Conservation (phyloP, 2,113 vertebrate species). For the Mastomys natalensis region DNA sequence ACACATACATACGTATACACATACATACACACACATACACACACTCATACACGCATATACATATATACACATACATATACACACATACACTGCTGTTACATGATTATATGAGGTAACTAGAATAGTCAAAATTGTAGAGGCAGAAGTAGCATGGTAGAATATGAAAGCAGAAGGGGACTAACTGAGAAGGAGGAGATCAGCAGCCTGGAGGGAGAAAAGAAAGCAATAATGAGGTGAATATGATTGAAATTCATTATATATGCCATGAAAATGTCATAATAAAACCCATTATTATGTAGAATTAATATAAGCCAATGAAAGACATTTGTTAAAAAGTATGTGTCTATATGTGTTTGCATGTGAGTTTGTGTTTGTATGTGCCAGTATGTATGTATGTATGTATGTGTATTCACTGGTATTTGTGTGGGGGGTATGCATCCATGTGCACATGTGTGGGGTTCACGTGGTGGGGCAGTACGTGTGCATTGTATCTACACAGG, state of each 20-base stretch:
- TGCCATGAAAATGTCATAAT: background rate
- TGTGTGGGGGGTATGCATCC: background rate
- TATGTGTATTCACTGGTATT: background rate
- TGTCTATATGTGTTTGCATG: background rate
- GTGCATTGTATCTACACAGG: background rate
- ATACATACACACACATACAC: background rate
- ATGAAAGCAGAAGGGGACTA: background rate
- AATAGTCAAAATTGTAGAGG: background rate
- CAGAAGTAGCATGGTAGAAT: background rate
- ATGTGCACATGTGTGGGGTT: background rate
- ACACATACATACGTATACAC: no score
- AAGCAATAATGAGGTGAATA: background rate
- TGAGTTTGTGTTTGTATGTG: background rate
- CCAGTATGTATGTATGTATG: background rate
- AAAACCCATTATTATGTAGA: background rate
- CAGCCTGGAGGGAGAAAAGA: background rate
- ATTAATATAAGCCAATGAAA: background rate
- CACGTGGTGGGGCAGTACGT: background rate
- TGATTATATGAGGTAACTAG: background rate
- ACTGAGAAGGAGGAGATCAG: background rate
- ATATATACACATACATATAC: background rate
- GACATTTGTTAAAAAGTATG: background rate
- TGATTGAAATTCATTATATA: background rate
- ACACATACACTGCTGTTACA: no score
- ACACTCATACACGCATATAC: background rate